Evolutionary conservation across 2,797 vertebrate species (phyloP), one percentile per base, ranked within the genome.

Genomic region (Lateolabrax maculatus): DNA sequence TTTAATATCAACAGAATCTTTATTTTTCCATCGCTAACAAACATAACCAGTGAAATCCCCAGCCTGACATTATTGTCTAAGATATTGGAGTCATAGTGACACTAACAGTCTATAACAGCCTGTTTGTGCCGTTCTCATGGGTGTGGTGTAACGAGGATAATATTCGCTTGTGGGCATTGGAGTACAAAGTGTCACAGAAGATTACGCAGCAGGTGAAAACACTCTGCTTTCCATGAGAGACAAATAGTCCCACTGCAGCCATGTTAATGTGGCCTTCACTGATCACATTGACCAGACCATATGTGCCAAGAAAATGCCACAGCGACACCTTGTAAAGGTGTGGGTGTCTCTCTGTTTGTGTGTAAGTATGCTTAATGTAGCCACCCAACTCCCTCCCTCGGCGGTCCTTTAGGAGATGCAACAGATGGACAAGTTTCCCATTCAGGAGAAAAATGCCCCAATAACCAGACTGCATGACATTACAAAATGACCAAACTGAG

Each of bases 381-480:
- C 64, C 44, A 63, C 70, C 39, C 48, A 61, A 39, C 81, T 78
- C 56, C 69, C 51, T 57, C 75, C 51, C 62, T 80, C n/a, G 7
- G 58, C 46, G 70, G 58, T 83, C 4, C 84, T 94, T 77, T 84
- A 95, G 81, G 91, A 95, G 84, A 92, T 92, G 84, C 91, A 96
- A 70, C 95, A 96, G 92, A 94, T 92, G 3, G 91, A 95, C 86
- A 90, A 95, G 67, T 90, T 89, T 62, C 81, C 93, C 70, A 94
- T 95, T 72, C 55, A 82, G 81, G 88, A 93, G 64, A 94, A 94
- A 87, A 94, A 95, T 68, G 83, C 81, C 71, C 90, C 93, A 0
- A 93, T 96, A 83, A 94, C 84, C 1, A 85, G 86, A n/a, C 75
- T 41, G 63, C 63, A 84, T 94, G 72, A 88, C 91, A 72, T 63